Conservation (phyloP, 2,888 invertebrate genomes). For the Omphaloscelis lunosa region DNA sequence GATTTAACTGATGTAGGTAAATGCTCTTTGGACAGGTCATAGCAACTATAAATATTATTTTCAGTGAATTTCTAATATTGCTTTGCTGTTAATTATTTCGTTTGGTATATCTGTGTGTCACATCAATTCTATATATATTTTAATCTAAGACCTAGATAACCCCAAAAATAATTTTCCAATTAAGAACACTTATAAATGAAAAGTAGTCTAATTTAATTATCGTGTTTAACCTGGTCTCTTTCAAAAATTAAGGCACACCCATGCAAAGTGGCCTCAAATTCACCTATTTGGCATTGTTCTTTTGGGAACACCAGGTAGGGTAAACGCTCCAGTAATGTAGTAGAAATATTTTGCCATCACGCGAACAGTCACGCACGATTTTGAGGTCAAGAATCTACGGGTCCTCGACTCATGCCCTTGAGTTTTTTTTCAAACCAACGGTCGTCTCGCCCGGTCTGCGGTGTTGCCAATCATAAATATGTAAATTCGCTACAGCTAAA, state of each 20-base stretch:
- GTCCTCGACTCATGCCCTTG: slow-evolving; percentile 87
- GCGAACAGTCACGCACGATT: slow-evolving; percentile 71
- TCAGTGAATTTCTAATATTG: neutral
- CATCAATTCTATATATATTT: neutral
- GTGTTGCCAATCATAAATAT: slow-evolving; percentile 64
- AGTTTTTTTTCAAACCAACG: slow-evolving; percentile 84
- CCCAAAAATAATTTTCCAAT: neutral
- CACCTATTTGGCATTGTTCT: slow-evolving; percentile 40
- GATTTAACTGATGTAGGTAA: neutral
- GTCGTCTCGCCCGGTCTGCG: slow-evolving; percentile 65
- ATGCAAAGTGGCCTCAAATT: slow-evolving; percentile 21
- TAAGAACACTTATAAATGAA: neutral
- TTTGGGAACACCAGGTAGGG: slow-evolving; percentile 63
- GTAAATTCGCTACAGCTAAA: slow-evolving; percentile 51
- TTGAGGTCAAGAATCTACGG: slow-evolving; percentile 87
- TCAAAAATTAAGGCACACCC: slow-evolving; percentile 36
- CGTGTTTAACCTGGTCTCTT: slow-evolving; percentile 26
- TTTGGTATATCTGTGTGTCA: neutral
- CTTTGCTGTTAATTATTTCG: neutral
- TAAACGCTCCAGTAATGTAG: slow-evolving; percentile 72
- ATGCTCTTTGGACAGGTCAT: neutral
- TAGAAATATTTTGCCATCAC: slow-evolving; percentile 68
- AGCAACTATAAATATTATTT: neutral
- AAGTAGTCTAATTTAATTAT: slow-evolving; percentile 10
- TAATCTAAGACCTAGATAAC: slow-evolving; percentile 9